These are phyloP conservation scores for Laticauda laticaudata DNA, from an alignment of 2,113 vertebrate genomes.

Conservation along the genomic window DNA sequence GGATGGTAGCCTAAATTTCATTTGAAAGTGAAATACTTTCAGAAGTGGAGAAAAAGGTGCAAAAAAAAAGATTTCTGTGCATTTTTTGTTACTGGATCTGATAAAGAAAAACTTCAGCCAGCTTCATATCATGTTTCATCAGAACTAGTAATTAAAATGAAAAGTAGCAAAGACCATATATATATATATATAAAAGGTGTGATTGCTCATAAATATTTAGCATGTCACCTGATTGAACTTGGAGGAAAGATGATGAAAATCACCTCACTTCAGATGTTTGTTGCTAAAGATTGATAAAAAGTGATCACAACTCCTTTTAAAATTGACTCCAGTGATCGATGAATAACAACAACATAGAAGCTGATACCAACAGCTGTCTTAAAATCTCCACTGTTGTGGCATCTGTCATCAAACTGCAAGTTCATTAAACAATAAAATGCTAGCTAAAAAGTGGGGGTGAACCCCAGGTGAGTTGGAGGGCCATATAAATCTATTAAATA, in stretches of 20 bases:
- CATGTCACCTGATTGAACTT: constrained; percentile 10
- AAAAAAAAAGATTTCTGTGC: background rate
- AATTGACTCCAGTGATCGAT: constrained; percentile 23
- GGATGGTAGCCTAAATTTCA: background rate
- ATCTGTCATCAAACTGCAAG: constrained; percentile 9
- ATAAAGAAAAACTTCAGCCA: background rate
- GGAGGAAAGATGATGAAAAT: background rate
- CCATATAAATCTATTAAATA: background rate
- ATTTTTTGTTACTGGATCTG: background rate
- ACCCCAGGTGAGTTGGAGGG: background rate
- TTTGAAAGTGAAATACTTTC: background rate
- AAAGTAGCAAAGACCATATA: constrained; percentile 6
- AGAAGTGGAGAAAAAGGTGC: background rate
- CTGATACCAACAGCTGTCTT: background rate
- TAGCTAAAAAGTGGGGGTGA: background rate
- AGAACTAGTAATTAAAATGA: constrained; percentile 2
- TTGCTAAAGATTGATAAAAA: constrained; percentile 1
- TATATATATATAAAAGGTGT: background rate
- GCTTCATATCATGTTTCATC: constrained; percentile 15
- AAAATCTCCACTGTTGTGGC: background rate
- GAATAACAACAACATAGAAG: background rate
- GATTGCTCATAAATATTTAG: background rate
- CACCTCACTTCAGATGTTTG: background rate
- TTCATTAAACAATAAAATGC: constrained; percentile 23
- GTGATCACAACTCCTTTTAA: constrained; percentile 9